Percentiles rank a stretch among this genome's conserved stretches.
Conservation (phyloP, 2,888 invertebrate species). For the Rhingia campestris region DNA sequence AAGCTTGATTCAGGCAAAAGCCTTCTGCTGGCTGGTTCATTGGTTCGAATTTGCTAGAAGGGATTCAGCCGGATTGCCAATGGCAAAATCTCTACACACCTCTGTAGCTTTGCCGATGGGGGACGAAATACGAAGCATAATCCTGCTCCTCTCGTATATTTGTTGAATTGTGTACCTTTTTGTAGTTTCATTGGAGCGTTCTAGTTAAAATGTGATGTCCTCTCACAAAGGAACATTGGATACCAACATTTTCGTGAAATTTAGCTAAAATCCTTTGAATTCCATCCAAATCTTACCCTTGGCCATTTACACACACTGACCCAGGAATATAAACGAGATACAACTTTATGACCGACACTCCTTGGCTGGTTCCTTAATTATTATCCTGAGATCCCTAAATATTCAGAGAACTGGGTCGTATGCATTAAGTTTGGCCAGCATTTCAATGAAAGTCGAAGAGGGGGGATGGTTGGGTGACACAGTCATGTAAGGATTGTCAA, state of each 20-base stretch:
- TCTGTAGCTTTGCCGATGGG: not conserved
- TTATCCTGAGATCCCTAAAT: not conserved
- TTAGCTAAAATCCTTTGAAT: not conserved
- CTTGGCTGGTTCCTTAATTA: not conserved
- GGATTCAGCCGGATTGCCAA: conserved; percentile 24
- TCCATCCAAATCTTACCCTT: conserved; percentile 4
- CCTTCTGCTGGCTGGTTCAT: conserved; percentile 27
- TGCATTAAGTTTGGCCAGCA: conserved; percentile 30
- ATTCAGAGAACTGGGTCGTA: not conserved
- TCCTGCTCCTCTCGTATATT: conserved; percentile 21
- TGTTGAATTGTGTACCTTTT: conserved; percentile 6
- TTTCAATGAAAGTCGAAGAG: not conserved
- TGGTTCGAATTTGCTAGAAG: conserved; percentile 36
- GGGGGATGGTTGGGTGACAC: not conserved
- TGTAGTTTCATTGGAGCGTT: not conserved
- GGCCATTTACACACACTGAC: not conserved
- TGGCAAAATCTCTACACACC: conserved; percentile 18
- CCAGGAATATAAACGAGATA: not conserved
- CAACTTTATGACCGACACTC: not conserved
- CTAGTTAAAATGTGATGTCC: conserved; percentile 20
- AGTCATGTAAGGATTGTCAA: not conserved
- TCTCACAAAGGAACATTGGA: not conserved
- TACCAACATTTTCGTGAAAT: conserved; percentile 1
- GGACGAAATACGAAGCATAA: conserved; percentile 10
- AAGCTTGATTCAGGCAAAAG: conserved; percentile 23